Conservation (phyloP, 2,113 vertebrate genomes). For the Lasiurus borealis region DNA sequence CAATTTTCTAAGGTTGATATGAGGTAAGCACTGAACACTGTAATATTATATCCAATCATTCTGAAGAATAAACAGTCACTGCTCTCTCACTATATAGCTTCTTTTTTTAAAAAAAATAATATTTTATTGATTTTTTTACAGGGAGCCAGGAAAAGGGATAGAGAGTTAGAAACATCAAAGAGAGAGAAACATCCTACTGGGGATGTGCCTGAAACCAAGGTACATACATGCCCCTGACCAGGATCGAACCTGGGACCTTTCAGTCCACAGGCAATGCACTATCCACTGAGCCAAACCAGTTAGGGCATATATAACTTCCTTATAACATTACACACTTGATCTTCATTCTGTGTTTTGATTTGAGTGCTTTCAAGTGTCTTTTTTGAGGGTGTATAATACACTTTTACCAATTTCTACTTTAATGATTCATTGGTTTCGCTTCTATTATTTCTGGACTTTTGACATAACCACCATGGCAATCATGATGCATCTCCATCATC, state of each 20-base stretch:
- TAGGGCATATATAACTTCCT: not conserved
- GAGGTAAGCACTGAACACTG: not conserved
- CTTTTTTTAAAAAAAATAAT: not conserved
- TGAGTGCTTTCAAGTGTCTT: not conserved
- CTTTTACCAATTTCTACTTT: not conserved
- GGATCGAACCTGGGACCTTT: too few relatives aligned
- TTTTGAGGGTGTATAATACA: not conserved
- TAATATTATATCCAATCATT: not conserved
- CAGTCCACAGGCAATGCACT: too few relatives aligned
- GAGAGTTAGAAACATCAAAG: too few relatives aligned
- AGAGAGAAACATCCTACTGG: too few relatives aligned
- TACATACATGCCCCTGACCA: too few relatives aligned
- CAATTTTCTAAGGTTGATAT: not conserved
- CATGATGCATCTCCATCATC: not conserved
- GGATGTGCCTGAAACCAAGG: too few relatives aligned
- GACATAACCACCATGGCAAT: not conserved
- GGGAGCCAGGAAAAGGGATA: too few relatives aligned
- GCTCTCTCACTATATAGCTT: not conserved
- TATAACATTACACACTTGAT: not conserved
- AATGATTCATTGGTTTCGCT: not conserved
- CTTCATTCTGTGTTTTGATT: not conserved
- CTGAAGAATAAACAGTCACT: not conserved
- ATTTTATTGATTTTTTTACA: too few relatives aligned
- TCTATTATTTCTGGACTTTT: not conserved
- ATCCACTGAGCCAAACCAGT: too few relatives aligned